A percentile compares a stretch with the other conserved stretches of the same genome.
phyloP scores from a whole-genome alignment of 2,113 vertebrate genomes.

The Pandion haliaetus region DNA sequence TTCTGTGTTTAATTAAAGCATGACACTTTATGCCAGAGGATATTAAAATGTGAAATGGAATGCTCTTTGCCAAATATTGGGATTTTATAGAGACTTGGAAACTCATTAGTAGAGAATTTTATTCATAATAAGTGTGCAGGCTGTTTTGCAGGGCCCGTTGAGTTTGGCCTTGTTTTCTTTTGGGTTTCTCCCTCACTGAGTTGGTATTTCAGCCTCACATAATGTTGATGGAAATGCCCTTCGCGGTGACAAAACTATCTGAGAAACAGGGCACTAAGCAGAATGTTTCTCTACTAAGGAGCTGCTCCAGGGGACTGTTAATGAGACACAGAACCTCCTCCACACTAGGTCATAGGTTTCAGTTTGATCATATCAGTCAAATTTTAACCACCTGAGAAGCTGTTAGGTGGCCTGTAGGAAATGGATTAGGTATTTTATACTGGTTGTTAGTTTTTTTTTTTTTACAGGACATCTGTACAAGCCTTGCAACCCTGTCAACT shows the following conservation, averaged over 20 bases:
- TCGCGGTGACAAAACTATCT: background rate
- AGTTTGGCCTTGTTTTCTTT: slow-evolving; percentile 2
- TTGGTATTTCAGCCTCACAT: background rate
- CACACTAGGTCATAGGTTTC: background rate
- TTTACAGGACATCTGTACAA: background rate
- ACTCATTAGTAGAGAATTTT: background rate
- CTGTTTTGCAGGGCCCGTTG: background rate
- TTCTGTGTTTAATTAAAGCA: slow-evolving; percentile 44
- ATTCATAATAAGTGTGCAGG: background rate
- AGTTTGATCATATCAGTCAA: background rate
- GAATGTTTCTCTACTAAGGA: background rate
- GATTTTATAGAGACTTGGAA: slow-evolving; percentile 32
- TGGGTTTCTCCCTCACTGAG: background rate
- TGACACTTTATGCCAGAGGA: background rate
- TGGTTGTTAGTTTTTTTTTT: background rate
- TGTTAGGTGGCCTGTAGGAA: background rate
- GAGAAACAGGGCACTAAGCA: background rate
- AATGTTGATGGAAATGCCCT: background rate
- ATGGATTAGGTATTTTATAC: background rate
- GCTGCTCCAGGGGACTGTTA: background rate
- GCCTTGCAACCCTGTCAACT: background rate
- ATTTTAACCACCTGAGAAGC: background rate
- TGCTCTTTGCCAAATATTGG: background rate
- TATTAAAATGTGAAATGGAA: background rate
- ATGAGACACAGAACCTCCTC: background rate